A percentile compares a stretch with the other conserved stretches of the same genome.
Conservation (phyloP, 2,113 vertebrate species). For the Psophia crepitans region DNA sequence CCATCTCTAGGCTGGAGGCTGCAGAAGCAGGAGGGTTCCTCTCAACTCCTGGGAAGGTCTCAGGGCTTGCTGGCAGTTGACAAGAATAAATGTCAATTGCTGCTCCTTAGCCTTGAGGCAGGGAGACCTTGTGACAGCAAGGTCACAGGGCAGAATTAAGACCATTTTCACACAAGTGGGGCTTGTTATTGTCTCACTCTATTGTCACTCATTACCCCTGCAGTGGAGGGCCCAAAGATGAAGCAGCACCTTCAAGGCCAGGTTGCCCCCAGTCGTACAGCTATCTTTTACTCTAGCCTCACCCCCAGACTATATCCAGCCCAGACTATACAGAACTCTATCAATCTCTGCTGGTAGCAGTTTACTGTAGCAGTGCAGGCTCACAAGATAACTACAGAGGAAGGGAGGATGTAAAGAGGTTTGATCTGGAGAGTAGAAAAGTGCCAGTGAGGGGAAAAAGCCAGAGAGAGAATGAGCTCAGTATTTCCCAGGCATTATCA, state of each 20-base stretch:
- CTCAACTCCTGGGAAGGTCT: background rate
- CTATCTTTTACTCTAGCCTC: background rate
- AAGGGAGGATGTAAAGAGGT: background rate
- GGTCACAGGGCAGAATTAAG: background rate
- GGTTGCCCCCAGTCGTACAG: background rate
- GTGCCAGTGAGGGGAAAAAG: background rate
- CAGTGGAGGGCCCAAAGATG: background rate
- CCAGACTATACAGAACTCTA: background rate
- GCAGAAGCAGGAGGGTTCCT: background rate
- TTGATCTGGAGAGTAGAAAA: background rate
- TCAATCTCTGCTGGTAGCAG: background rate
- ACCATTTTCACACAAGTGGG: background rate
- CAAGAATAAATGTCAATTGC: background rate
- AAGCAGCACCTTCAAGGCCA: background rate
- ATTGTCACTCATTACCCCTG: background rate
- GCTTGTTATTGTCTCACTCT: background rate
- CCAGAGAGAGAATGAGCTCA: constrained; percentile 18
- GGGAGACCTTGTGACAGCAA: background rate
- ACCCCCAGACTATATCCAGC: background rate
- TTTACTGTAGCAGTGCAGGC: background rate
- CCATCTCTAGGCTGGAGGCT: background rate
- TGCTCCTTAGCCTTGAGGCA: background rate
- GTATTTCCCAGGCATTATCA: constrained; percentile 41
- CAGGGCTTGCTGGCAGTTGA: background rate
- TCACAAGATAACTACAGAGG: constrained; percentile 9